These are phyloP conservation scores for Tokudaia tokunoshimensis DNA, from an alignment of 2,797 vertebrate genomes.

Conservation along the genomic window DNA sequence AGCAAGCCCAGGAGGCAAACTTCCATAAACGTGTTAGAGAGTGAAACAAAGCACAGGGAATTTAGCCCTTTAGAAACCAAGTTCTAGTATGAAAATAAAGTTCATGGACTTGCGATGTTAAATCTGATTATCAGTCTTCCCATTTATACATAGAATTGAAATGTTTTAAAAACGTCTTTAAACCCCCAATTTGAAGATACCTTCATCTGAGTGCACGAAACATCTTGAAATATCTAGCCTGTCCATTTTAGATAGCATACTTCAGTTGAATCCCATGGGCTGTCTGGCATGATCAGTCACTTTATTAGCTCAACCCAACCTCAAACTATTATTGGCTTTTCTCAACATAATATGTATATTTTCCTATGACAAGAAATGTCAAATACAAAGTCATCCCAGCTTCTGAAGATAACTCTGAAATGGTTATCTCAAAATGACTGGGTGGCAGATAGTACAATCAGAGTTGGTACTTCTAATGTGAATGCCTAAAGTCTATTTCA, in stretches of 20 bases:
- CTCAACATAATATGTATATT: neutral
- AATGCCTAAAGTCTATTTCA: neutral
- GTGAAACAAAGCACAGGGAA: neutral
- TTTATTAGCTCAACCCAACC: neutral
- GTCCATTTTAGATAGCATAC: neutral
- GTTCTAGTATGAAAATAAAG: neutral
- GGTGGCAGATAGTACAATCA: neutral
- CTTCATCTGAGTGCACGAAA: neutral
- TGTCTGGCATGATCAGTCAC: neutral
- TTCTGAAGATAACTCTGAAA: conserved; percentile 3
- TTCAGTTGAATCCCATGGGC: neutral
- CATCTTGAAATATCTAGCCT: neutral
- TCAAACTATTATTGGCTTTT: neutral
- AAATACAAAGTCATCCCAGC: neutral
- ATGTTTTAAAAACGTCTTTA: neutral
- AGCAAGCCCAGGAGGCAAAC: neutral
- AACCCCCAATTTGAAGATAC: neutral
- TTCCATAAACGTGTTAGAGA: neutral
- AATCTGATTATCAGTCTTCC: neutral
- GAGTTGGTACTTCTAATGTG: neutral
- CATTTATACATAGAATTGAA: neutral
- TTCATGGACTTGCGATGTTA: neutral
- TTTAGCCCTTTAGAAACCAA: neutral
- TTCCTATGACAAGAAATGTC: neutral
- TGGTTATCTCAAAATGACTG: neutral